Base-by-base conservation (phyloP, 2,113 vertebrate species). In the Notiomystis cincta region DNA sequence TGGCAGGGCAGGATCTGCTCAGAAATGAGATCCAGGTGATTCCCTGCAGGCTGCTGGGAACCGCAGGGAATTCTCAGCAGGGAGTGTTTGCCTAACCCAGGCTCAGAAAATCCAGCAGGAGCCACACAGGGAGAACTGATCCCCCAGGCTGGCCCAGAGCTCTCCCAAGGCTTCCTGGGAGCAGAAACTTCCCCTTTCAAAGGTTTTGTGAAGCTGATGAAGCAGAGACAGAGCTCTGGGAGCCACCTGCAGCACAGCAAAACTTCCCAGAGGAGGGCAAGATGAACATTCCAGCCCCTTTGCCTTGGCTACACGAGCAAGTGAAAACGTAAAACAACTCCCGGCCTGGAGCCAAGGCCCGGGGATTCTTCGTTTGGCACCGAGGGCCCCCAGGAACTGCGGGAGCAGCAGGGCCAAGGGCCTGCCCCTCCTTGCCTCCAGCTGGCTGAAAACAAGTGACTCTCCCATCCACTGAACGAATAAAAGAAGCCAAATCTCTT, bases 381-480 rank as follows among this genome's bases (percentile, higher is more conserved):
- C 37, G 8, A 13, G 11, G 8, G n/a, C 8, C 8, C 10, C 38
- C 13, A 19, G 35, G 33, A 45, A 11, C 22, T 1, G 13, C 12
- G 7, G 6, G 11, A 3, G 17, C 13, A 0, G 24, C 35, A 64
- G 13, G 48, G 25, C 23, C 13, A 0, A 5, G 20, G 0, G 45
- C n/a, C 35, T 27, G 40, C 7, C 27, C 37, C 0, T 1, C 7
- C 16, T 21, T 6, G 1, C 14, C 15, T 15, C 45, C 3, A 3
- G 25, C 20, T 25, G 38, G 14, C 40, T 50, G 48, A 25, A 51
- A 38, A 27, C 25, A 4, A 2, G 2, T 3, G 53, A 7, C 44
- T n/a, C 40, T 30, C 22, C 35, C 33, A 11, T 2, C n/a, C 8
- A 13, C 27, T 25, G 9, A 72, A 56, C 24, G 23, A 65, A 54